Evolutionary conservation across 2,888 invertebrate species (phyloP), one percentile per base, ranked within the genome.

Genomic region (Uropetala carovei): DNA sequence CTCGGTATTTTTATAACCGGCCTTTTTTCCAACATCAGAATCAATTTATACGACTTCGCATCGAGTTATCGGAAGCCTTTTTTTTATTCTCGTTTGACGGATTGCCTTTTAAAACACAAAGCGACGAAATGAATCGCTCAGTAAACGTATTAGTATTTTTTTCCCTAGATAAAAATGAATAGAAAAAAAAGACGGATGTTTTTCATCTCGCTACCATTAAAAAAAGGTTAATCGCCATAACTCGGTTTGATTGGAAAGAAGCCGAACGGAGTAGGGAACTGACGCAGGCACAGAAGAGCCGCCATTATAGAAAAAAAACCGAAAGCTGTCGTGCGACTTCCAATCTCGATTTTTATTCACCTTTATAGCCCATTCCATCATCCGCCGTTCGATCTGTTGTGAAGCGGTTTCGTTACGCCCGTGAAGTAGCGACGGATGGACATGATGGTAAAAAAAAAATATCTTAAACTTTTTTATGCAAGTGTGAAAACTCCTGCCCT

Each of bases 291-390:
- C 59, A 86, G 43, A 86, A 16, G 30, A 22, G 60, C 86, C 86
- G 86, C 58, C 86, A 30, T 86, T 59, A 59, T 22, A 16, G 27
- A 60, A 86, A 83, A 86, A 83, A 83, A 83, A n/a, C 56, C 43
- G 57, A n/a, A 43, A 57, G 56, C 18, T 83, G 83, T n/a, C 57
- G 22, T 30, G 59, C 86, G 16, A 16, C 60, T 10, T 18, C 60
- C 18, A 27, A 86, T 30, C 59, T 58, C 60, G 59, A 86, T 59
- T 86, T 86, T 60, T 30, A 86, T 86, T 86, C 10, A 30, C 58
- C 59, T 86, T 86, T 86, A 86, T 60, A 30, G 86, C 86, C 60
- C 86, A 18, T 30, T 11, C 60, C 60, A 27, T 68, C 22, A 60
- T 86, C 56, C 56, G 14, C 11, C 60, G 11, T 86, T 86, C 86